Evolutionary conservation across 2,797 vertebrate genomes (phyloP), one percentile per base, ranked within the genome.

Genomic region (Brachyalestes nurse): DNA sequence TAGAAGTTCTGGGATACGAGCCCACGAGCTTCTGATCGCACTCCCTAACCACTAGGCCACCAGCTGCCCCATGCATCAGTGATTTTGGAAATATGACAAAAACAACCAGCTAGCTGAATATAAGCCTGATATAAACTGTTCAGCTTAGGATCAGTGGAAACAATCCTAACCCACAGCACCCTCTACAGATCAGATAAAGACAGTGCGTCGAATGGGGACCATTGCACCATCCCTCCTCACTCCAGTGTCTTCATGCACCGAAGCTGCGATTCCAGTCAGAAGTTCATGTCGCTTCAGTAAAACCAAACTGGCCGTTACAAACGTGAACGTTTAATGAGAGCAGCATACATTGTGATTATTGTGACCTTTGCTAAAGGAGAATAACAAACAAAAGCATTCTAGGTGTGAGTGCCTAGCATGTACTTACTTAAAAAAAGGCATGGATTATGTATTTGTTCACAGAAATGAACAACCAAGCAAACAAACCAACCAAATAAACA

Each of bases 321-420:
- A 94, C 91, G 92, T 94, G 94, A 94, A 92, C 93, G 91, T 98
- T 98, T 98, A 97, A 97, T 98, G 95, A 96, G 94, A 97, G 96
- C 96, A 97, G 95, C 94, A 93, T 93, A 93, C 91, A 93, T 88
- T 90, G 91, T 91, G 94, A 93, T 95, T 96, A 96, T 81, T 86
- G 91, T 93, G 93, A 93, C 92, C 92, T 91, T 93, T 88, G 91
- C 93, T 93, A 91, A 95, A 95, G 95, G 94, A 89, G 92, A 93
- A 91, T 82, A 88, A 82, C 25, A 70, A 83, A 90, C 28, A 86
- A 86, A 86, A 86, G 84, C 88, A 86, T 87, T 84, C 86, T 89
- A 91, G 85, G 87, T 87, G 90, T 91, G 88, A 91, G 90, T 86
- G 87, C 89, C 88, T 90, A 91, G 90, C 74, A 89, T 91, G 90